Percentiles rank a stretch among this genome's conserved stretches.
phyloP scores from a whole-genome alignment of 2,113 vertebrate species.

The Dicentrarchus labrax region DNA sequence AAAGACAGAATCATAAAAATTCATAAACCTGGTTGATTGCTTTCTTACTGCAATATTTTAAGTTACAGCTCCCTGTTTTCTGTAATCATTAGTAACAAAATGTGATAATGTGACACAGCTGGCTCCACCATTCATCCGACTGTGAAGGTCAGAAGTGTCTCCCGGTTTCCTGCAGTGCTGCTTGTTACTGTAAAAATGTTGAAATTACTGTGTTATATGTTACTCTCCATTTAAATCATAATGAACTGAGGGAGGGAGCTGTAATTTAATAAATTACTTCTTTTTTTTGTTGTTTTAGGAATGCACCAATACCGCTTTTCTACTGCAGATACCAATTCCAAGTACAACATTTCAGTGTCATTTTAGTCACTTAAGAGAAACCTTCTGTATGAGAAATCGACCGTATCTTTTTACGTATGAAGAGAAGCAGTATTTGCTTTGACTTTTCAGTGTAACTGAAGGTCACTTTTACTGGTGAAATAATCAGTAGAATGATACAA shows the following conservation, averaged over 20 bases:
- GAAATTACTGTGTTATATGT: not conserved
- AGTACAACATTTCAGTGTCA: not conserved
- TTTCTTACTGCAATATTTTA: constrained; percentile 37
- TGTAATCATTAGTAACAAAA: constrained; percentile 23
- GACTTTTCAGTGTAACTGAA: not conserved
- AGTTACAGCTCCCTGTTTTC: constrained; percentile 55
- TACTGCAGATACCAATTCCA: constrained; percentile 1
- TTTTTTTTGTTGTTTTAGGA: constrained; percentile 14
- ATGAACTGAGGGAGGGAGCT: constrained; percentile 36
- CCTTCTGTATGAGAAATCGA: not conserved
- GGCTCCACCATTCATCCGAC: not conserved
- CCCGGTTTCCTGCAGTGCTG: not conserved
- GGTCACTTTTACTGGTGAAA: not conserved
- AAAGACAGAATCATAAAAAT: constrained; percentile 17
- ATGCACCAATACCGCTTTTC: constrained; percentile 34
- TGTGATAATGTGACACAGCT: constrained; percentile 11
- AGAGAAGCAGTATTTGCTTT: not conserved
- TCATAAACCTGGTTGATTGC: constrained; percentile 25
- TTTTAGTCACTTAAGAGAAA: not conserved
- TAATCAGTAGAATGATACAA: too few species aligned
- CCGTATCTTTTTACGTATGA: not conserved
- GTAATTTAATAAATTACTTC: constrained; percentile 43
- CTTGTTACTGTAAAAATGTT: not conserved
- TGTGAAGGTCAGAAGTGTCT: not conserved
- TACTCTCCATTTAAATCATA: constrained; percentile 39